Evolutionary conservation across 2,797 vertebrate genomes (phyloP).

Genomic region (Brachymystax lenok): DNA sequence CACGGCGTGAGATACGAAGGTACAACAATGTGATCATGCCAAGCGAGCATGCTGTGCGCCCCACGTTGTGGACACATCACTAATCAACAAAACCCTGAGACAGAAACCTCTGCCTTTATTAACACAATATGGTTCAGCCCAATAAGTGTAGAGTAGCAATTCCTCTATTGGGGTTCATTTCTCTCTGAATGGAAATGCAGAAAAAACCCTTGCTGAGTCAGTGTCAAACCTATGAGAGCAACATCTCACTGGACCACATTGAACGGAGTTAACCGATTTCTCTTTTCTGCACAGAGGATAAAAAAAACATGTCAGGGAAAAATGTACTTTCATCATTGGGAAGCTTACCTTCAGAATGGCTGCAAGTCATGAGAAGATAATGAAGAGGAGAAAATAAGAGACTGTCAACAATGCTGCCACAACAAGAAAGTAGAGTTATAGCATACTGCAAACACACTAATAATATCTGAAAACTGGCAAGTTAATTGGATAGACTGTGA

Average conservation of each 20-base stretch:
- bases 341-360: conserved; percentile 79
- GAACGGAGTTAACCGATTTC: conserved; percentile 15
- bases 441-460: not conserved
- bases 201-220: conserved; percentile 28
- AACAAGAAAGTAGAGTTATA: not conserved
- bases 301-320: conserved; percentile 26
- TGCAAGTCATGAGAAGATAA: conserved; percentile 42
- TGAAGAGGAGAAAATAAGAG: conserved; percentile 43
- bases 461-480: conserved; percentile 32
- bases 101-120: conserved; percentile 10
- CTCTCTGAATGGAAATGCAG: conserved; percentile 30
- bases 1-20: conserved; percentile 52
- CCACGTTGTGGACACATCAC: not conserved
- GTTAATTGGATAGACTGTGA: conserved; percentile 68
- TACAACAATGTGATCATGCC: conserved; percentile 16
- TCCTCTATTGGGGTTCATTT: conserved; percentile 20
- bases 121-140: conserved; percentile 10
- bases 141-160: conserved; percentile 31
- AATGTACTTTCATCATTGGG: conserved; percentile 31
- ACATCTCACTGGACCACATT: conserved; percentile 54
- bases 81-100: not conserved
- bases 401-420: conserved; percentile 36
- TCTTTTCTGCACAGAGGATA: conserved; percentile 19
- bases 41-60: conserved; percentile 10
- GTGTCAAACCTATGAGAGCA: conserved; percentile 35